A percentile compares a stretch with the other conserved stretches of the same genome.
These are phyloP conservation scores for Diplosoma virens DNA, from an alignment of 23 tunicate genomes.

Conservation along the genomic window DNA sequence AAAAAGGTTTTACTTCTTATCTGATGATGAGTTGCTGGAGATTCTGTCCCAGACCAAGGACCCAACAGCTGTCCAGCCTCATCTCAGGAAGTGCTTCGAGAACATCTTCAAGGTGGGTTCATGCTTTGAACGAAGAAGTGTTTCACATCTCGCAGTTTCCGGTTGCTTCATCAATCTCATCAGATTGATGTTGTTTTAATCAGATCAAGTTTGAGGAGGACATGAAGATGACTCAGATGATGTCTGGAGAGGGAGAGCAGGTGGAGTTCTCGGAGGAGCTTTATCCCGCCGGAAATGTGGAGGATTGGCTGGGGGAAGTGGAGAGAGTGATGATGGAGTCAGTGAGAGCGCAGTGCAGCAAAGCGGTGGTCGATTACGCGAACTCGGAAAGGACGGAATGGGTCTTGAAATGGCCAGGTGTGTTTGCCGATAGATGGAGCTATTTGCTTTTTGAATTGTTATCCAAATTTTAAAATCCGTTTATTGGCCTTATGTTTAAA, in stretches of 20 bases:
- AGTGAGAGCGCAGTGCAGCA: constrained; percentile 60
- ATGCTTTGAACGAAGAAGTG: neutral
- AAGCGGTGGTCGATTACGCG: constrained; percentile 76
- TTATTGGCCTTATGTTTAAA: no score
- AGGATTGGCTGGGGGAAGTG: constrained; percentile 96
- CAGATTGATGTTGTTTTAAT: neutral
- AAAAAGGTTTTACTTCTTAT: constrained; percentile 85
- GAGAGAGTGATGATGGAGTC: constrained; percentile 89
- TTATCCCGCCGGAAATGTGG: constrained; percentile 95
- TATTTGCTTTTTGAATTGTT: no score
- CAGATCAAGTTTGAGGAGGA: constrained; percentile 88
- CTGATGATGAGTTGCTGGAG: constrained; percentile 95
- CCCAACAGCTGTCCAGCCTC: constrained; percentile 98
- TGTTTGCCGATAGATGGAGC: no score
- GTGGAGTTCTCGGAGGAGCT: constrained; percentile 85
- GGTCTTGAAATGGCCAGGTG: constrained; percentile 97
- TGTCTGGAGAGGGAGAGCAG: constrained; percentile 84
- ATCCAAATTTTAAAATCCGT: no score
- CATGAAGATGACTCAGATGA: constrained; percentile 96
- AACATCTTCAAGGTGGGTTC: constrained; percentile 74
- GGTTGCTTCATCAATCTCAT: neutral
- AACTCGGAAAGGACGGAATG: constrained; percentile 73
- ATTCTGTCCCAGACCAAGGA: constrained; percentile 96
- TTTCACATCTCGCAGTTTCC: neutral
- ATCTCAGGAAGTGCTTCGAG: constrained; percentile 92